Percentiles rank a stretch among this genome's conserved stretches.
phyloP scores from a whole-genome alignment of 2,113 vertebrate genomes.

The Martes martes region DNA sequence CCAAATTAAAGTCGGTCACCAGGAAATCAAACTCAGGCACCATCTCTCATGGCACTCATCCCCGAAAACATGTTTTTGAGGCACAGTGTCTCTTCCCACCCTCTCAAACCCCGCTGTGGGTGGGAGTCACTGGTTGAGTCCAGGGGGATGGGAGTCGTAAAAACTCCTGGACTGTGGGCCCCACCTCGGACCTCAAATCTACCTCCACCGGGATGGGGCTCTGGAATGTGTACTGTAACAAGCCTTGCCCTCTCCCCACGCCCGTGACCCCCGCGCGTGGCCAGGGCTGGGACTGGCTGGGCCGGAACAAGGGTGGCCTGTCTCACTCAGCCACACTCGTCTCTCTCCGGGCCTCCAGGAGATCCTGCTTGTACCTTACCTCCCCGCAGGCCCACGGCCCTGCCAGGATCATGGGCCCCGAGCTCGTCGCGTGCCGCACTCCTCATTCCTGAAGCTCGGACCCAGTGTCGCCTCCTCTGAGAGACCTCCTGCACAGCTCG shows the following conservation, averaged over 20 bases:
- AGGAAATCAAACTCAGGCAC: too few species aligned
- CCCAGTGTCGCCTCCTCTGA: not conserved
- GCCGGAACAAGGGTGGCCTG: not conserved
- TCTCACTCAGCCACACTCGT: not conserved
- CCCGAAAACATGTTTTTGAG: too few species aligned
- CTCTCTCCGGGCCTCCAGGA: not conserved
- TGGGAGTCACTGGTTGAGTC: not conserved
- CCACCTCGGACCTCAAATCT: not conserved
- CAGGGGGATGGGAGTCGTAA: not conserved
- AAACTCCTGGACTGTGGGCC: too few species aligned
- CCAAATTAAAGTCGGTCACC: too few species aligned
- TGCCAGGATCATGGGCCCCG: not conserved
- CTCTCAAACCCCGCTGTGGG: not conserved
- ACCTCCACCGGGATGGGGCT: not conserved
- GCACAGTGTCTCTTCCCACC: not conserved
- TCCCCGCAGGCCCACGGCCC: not conserved
- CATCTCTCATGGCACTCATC: too few species aligned
- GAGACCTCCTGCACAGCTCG: not conserved
- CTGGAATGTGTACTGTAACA: not conserved
- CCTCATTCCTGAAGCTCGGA: not conserved
- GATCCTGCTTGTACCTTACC: not conserved
- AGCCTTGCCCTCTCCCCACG: not conserved
- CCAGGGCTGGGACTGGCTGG: not conserved
- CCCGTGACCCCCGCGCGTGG: accelerated
- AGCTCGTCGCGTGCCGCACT: accelerated